Evolutionary conservation across 1,140 invertebrate genomes (phyloP), one percentile per base, ranked within the genome.

Genomic region (Sipha flava): DNA sequence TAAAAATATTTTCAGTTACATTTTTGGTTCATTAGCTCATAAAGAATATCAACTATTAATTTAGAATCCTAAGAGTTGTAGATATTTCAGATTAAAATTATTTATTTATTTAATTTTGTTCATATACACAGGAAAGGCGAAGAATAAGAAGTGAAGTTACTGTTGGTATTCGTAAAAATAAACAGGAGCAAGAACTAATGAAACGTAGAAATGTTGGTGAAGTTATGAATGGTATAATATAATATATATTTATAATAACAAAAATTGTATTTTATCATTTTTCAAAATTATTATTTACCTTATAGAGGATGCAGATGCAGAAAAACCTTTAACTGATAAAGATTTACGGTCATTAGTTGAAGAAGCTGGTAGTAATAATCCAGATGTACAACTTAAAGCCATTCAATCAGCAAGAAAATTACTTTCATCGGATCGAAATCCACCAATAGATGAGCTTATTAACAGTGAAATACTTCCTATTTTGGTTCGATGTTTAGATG

Each of bases 371-470:
- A 90, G 88, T 6, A 89, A 88, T 43, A 89, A 94, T 83, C 90
- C 92, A 68, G 87, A 88, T 26, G 85, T 91, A 83, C 93, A 95
- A 86, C 88, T 95, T 82, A 86, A 88, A 82, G 93, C 94, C 66
- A 93, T 96, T 6, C 94, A 95, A 85, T 90, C 94, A 43, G 94
- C 94, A 70, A 88, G 98, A 80, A 99, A 98, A 87, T 88, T 99
- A 75, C 88, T 99, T 6, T 99, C 97, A 3, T 96, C 95, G 54
- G 97, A 99, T 87, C 91, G 95, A 82, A 99, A 98, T 89, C 98
- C 98, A 82, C 98, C 98, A n/a, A 99, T 99, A 84, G 95, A 99
- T 89, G 92, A 93, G 80, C 88, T 99, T 70, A 98, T 99, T 82
- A 87, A 91, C 31, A 94, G 94, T 86, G 95, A 95, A 66, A 96